These are phyloP conservation scores for Neofelis nebulosa DNA, from an alignment of 2,113 vertebrate species.

Conservation along the genomic window DNA sequence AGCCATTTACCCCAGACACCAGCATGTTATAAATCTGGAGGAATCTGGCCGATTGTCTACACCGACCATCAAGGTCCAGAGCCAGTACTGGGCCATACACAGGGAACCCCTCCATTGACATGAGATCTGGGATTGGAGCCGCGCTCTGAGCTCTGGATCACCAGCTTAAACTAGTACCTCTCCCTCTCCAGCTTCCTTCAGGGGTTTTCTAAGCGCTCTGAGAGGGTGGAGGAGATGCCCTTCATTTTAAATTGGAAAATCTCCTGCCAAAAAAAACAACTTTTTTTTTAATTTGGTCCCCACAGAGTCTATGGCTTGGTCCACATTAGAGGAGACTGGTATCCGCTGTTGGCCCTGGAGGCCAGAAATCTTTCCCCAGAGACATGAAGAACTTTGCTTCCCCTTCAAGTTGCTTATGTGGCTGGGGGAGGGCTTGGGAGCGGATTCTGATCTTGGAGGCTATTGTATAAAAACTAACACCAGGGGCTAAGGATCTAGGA, in stretches of 20 bases:
- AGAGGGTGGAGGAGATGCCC: background rate
- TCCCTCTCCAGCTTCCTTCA: background rate
- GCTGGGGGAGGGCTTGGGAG: background rate
- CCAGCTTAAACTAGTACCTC: background rate
- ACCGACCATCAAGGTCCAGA: background rate
- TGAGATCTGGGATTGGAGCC: background rate
- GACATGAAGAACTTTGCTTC: background rate
- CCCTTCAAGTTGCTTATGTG: background rate
- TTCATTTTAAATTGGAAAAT: conserved; percentile 30
- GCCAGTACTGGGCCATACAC: too few species aligned
- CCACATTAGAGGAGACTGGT: background rate
- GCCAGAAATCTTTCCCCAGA: background rate
- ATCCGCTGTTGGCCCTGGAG: too few species aligned
- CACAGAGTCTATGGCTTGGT: background rate
- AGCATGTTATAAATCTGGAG: background rate
- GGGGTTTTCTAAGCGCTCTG: background rate
- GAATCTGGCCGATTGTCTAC: background rate
- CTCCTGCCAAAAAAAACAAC: too few species aligned
- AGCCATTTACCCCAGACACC: background rate
- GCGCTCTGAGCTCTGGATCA: background rate
- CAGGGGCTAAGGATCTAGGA: background rate
- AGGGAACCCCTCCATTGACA: background rate
- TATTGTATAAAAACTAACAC: background rate
- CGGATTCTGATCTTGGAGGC: background rate
- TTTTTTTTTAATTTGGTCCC: background rate